Percentiles rank a stretch among this genome's conserved stretches.
These are phyloP conservation scores for Periophthalmodon schlosseri DNA, from an alignment of 2,113 vertebrate genomes.

Conservation along the genomic window DNA sequence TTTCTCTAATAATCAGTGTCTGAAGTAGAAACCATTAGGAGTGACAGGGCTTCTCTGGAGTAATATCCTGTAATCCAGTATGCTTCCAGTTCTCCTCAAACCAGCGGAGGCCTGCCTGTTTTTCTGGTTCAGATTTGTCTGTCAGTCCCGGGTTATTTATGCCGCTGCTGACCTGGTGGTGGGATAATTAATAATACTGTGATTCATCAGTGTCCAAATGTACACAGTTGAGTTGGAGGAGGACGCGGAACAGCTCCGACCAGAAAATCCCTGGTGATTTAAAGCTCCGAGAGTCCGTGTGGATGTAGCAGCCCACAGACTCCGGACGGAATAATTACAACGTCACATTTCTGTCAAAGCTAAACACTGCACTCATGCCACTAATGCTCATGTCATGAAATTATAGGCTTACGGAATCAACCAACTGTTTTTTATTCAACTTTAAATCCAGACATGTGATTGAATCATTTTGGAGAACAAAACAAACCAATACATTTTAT, in stretches of 20 bases:
- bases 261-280: conserved; percentile 54
- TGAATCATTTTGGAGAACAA: too few species aligned
- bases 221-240: conserved; percentile 41
- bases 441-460: background rate
- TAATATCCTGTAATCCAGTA: conserved; percentile 25
- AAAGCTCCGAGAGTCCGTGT: conserved; percentile 32
- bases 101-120: conserved; percentile 40
- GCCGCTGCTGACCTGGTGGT: conserved; percentile 44
- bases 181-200: conserved; percentile 74
- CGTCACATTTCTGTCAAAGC: conserved; percentile 21
- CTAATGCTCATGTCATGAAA: background rate
- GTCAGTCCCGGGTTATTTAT: conserved; percentile 66
- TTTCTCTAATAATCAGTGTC: conserved; percentile 16
- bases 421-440: too few species aligned
- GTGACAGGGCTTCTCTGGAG: conserved; percentile 14
- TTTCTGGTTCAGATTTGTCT: conserved; percentile 59
- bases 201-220: conserved; percentile 72
- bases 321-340: conserved; percentile 33
- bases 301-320: conserved; percentile 28
- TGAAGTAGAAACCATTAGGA: conserved; percentile 9
- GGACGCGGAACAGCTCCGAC: conserved; percentile 45
- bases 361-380: background rate
- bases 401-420: background rate
- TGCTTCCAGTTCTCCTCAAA: conserved; percentile 33
- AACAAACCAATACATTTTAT: too few species aligned